Base-by-base conservation (phyloP, 2,888 invertebrate species). In the Hypolimnas misippus region DNA sequence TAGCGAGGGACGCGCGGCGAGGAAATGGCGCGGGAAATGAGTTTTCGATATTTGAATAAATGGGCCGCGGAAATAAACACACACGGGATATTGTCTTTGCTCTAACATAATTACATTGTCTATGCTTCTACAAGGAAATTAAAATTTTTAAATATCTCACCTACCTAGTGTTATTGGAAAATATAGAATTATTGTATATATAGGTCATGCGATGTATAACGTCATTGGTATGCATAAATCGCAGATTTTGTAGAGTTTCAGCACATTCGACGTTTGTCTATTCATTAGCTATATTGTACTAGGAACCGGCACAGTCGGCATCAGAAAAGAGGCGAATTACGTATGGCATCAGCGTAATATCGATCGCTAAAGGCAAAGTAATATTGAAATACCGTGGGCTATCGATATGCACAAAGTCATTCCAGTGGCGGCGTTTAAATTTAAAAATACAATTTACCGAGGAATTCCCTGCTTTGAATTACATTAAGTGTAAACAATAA, bases 401-500 rank as follows among this genome's bases (percentile, higher is more conserved):
- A 84, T 87, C 84, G 83, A 84, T 82, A 86, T 87, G 81, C 89
- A 87, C 80, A 78, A 76, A 82, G 87, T 71, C 78, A 78, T 82
- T 78, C 76, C 76, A 82, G 75, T 76, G 74, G 76, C 72, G 70
- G 78, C 66, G 78, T 84, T 83, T 79, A 83, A 82, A 87, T 87
- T 89, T 89, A 89, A 89, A 91, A 90, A 89, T 87, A 89, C 84
- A 85, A 87, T 85, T 87, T 88, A 87, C 86, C 77, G 76, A 87
- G 82, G 89, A 89, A 89, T 89, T 89, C 89, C 89, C 87, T 90
- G 91, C 88, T 86, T 89, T 87, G 91, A 92, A 91, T 92, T 88
- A 89, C 87, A 91, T 91, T 91, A 90, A 89, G 89, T 88, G 91
- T 90, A 89, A 90, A 91, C 89, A 90, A 90, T 89, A 87, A 88